Conservation (phyloP, 2,113 vertebrate species). For the Corydoras sp. region DNA sequence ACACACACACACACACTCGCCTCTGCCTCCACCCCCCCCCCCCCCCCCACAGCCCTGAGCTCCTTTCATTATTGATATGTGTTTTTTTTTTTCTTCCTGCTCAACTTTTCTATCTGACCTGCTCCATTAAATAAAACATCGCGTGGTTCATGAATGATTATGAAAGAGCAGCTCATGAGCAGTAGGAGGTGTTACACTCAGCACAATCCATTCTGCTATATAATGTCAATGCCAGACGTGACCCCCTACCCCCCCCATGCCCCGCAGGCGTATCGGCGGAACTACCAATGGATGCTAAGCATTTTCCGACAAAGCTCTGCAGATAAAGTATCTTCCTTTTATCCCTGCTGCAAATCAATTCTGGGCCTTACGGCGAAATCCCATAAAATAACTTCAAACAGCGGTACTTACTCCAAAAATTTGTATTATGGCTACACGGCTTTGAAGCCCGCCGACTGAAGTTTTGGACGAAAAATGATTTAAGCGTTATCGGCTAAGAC, state of each 20-base stretch:
- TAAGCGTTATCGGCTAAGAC: constrained; percentile 98
- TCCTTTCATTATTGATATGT: constrained; percentile 79
- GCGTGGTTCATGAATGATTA: constrained; percentile 97
- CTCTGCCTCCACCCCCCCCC: constrained; percentile 37
- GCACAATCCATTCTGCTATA: constrained; percentile 88
- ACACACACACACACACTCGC: no score
- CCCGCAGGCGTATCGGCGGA: constrained; percentile 93
- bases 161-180: constrained; percentile 92
- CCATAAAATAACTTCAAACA: constrained; percentile 99
- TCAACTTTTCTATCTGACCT: constrained; percentile 79
- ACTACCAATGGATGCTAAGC: constrained; percentile 96
- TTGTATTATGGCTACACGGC: constrained; percentile 99
- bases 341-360: constrained; percentile 99
- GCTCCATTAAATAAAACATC: constrained; percentile 99
- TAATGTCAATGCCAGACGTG: constrained; percentile 87
- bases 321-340: constrained; percentile 99
- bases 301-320: constrained; percentile 99
- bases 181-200: constrained; percentile 88
- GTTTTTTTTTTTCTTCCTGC: constrained; percentile 79
- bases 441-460: constrained; percentile 98
- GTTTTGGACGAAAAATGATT: constrained; percentile 99
- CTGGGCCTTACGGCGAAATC: constrained; percentile 99
- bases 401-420: constrained; percentile 99
- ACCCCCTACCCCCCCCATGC: constrained; percentile 49
- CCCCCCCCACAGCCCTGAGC: constrained; percentile 60